Percentiles rank a stretch among this genome's conserved stretches.
Conservation (phyloP, 2,113 vertebrate species). For the Podarcis muralis region DNA sequence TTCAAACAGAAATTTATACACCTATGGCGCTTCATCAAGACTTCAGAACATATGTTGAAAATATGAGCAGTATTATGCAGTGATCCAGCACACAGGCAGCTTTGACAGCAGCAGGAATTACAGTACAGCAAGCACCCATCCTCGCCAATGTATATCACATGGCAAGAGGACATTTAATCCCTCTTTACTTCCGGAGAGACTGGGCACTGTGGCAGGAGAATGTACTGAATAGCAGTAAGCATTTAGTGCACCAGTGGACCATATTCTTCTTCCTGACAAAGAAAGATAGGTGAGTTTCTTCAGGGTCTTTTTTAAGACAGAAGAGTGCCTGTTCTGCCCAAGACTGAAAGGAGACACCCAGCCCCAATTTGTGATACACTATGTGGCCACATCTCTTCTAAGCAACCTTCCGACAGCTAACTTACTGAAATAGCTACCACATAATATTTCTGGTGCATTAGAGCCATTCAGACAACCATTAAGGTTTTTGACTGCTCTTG, state of each 20-base stretch:
- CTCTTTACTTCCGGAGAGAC: background rate
- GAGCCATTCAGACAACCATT: background rate
- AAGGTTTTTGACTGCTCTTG: background rate
- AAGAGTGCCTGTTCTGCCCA: background rate
- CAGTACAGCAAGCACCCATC: background rate
- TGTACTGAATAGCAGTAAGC: background rate
- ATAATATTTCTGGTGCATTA: background rate
- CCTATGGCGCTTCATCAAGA: background rate
- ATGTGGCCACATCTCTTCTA: too few relatives aligned
- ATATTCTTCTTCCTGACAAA: background rate
- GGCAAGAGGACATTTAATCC: background rate
- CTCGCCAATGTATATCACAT: too few relatives aligned
- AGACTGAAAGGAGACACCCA: background rate
- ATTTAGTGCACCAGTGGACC: background rate
- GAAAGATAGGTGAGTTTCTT: background rate
- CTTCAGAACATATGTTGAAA: background rate
- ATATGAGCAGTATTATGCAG: background rate
- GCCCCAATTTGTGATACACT: background rate
- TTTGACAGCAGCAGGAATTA: background rate
- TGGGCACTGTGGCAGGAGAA: background rate
- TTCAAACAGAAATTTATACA: background rate
- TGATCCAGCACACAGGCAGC: background rate
- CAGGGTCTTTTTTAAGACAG: too few relatives aligned
- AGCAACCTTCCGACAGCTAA: too few relatives aligned
- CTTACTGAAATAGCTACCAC: background rate